phyloP scores from a whole-genome alignment of 2,797 vertebrate genomes.

The Anniella stebbinsi region DNA sequence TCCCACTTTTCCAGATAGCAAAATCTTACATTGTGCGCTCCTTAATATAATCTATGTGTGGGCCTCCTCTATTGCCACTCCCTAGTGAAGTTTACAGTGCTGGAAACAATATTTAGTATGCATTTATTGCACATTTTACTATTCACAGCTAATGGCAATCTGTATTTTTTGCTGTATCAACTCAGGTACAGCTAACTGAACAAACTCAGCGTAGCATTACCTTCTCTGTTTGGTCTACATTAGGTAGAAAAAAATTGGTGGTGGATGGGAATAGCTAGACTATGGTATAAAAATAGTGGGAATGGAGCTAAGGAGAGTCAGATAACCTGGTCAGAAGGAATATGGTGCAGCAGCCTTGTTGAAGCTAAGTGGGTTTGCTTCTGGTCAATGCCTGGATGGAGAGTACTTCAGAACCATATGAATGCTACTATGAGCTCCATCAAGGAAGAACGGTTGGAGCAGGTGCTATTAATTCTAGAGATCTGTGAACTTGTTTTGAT shows the following conservation, averaged over 20 bases:
- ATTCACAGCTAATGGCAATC: background rate
- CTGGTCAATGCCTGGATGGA: background rate
- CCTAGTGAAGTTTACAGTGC: background rate
- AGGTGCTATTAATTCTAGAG: background rate
- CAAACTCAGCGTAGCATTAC: background rate
- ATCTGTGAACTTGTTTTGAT: no score
- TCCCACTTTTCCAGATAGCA: background rate
- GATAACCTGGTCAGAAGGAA: background rate
- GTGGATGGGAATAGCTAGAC: background rate
- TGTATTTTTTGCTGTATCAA: background rate
- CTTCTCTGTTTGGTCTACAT: background rate
- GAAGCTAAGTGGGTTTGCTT: background rate
- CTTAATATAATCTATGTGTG: slow-evolving; percentile 1
- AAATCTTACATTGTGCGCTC: fast-evolving
- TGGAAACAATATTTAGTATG: background rate
- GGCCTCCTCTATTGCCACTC: background rate
- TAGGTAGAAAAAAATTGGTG: background rate
- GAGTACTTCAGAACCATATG: background rate
- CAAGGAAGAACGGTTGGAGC: background rate
- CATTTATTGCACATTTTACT: background rate
- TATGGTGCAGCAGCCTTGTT: background rate
- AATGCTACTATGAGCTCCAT: background rate
- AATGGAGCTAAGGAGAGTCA: background rate
- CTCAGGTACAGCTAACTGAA: background rate
- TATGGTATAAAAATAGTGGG: background rate